phyloP scores from a whole-genome alignment of 1,140 invertebrate genomes.

The Scaptomyza graminum region DNA sequence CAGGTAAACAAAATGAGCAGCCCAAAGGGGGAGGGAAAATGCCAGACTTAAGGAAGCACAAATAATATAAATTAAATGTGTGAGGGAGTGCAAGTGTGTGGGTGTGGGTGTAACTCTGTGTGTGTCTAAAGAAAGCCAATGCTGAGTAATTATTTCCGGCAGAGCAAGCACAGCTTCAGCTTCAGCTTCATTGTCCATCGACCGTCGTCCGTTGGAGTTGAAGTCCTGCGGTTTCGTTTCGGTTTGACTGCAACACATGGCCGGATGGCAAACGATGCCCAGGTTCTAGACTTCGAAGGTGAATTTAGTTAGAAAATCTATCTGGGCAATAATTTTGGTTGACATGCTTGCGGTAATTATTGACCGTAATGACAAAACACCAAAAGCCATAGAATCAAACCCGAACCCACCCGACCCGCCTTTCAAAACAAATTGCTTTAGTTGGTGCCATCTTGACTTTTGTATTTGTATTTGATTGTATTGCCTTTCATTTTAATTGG shows the following conservation, averaged over 20 bases:
- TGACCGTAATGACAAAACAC: slow-evolving; percentile 81
- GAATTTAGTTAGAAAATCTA: slow-evolving; percentile 57
- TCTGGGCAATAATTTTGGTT: slow-evolving; percentile 81
- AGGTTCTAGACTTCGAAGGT: background rate
- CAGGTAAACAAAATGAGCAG: slow-evolving; percentile 67
- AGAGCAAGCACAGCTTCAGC: slow-evolving; percentile 39
- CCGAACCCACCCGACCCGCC: background rate
- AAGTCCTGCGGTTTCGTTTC: slow-evolving; percentile 46
- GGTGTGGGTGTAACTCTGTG: background rate
- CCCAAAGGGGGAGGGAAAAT: slow-evolving; percentile 24
- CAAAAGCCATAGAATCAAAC: slow-evolving; percentile 34
- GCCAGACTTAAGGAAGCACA: slow-evolving; percentile 73
- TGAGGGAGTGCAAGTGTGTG: background rate
- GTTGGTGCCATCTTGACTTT: slow-evolving; percentile 52
- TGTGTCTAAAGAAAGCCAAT: slow-evolving; percentile 64
- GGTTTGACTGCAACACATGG: slow-evolving; percentile 79
- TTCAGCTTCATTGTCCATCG: background rate
- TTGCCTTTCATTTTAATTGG: slow-evolving; percentile 55
- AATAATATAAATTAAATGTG: slow-evolving; percentile 81
- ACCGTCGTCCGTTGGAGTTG: background rate
- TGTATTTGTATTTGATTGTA: slow-evolving; percentile 9
- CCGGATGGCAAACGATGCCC: slow-evolving; percentile 62
- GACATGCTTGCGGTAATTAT: slow-evolving; percentile 81
- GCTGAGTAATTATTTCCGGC: slow-evolving; percentile 80
- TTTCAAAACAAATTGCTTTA: slow-evolving; percentile 66